Evolutionary conservation across 2,888 invertebrate genomes (phyloP).

Genomic region (Herminia tarsipennalis): DNA sequence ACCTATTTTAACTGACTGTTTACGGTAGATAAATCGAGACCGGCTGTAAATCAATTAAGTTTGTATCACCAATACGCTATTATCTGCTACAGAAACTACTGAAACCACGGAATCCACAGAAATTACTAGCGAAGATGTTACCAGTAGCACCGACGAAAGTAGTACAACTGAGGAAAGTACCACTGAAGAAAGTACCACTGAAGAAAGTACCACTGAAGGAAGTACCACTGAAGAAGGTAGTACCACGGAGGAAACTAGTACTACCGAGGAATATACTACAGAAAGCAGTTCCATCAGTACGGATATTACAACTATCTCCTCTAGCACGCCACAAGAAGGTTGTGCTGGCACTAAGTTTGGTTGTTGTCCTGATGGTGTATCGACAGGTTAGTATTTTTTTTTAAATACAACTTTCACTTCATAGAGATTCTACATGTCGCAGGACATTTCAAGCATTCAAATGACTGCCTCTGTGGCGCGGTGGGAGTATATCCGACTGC

Average conservation of each 20-base stretch:
- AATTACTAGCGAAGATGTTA: neutral
- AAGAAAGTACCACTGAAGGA: neutral
- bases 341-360: constrained; percentile 87
- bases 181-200: neutral
- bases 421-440: no score
- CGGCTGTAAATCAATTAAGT: no score
- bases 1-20: no score
- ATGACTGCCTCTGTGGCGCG: no score
- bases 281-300: no score
- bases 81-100: neutral
- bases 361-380: constrained; percentile 90
- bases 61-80: no score
- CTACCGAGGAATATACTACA: constrained; percentile 8
- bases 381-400: constrained; percentile 80
- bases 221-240: neutral
- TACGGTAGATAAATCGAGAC: no score
- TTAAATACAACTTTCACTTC: no score
- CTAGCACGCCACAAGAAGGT: constrained; percentile 46
- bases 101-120: no score
- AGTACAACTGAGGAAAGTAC: neutral
- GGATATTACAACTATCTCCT: no score
- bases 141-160: neutral
- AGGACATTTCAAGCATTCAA: no score
- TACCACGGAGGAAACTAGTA: neutral
- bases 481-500: no score